These are phyloP conservation scores for Amphimedon queenslandica DNA, from an alignment of 37 sponge, comb jelly and placozoan species.

Conservation along the genomic window DNA sequence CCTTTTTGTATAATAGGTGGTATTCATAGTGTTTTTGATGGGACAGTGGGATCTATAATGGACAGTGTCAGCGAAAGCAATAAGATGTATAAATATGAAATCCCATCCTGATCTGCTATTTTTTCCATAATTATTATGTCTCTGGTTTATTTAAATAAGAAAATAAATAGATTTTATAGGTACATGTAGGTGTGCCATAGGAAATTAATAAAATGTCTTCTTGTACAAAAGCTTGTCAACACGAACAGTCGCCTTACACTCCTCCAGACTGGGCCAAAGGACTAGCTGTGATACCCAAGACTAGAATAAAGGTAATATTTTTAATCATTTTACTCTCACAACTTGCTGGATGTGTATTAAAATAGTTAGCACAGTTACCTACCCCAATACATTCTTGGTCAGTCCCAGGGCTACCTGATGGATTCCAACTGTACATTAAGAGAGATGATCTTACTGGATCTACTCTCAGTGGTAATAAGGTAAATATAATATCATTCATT, in stretches of 20 bases:
- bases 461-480: slow-evolving; percentile 24
- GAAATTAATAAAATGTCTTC: too few species aligned
- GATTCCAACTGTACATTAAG: slow-evolving; percentile 8
- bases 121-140: not conserved
- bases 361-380: not conserved
- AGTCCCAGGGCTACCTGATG: slow-evolving; percentile 3
- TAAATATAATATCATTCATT: not conserved
- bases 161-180: not conserved
- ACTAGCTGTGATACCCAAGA: not conserved
- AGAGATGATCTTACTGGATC: slow-evolving; percentile 20
- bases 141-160: not conserved
- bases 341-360: not conserved
- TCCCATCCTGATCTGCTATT: too few species aligned
- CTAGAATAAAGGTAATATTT: not conserved
- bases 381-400: slow-evolving; percentile 16
- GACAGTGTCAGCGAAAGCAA: not conserved
- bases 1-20: not conserved
- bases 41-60: not conserved
- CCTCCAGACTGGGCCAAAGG: not conserved
- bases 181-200: not conserved
- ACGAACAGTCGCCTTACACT: too few species aligned
- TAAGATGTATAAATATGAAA: not conserved
- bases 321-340: not conserved
- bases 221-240: too few species aligned
- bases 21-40: not conserved